Evolutionary conservation across 2,113 vertebrate species (phyloP).

Genomic region (Ursus arctos): DNA sequence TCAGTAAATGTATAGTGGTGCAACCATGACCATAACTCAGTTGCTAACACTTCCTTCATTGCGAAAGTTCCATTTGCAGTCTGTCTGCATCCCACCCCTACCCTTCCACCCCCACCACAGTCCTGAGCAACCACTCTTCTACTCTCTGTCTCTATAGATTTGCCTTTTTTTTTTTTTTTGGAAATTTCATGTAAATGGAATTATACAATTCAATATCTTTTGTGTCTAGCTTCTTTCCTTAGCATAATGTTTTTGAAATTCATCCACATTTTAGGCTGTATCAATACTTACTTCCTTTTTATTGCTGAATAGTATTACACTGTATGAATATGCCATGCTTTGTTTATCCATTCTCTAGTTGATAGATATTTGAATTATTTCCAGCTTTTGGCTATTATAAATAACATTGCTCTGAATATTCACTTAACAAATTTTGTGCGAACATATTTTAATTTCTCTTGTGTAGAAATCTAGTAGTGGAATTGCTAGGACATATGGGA

Average conservation of each 20-base stretch:
- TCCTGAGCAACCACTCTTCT: background rate
- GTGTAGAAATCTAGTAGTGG: background rate
- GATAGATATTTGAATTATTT: background rate
- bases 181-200: background rate
- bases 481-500: background rate
- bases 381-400: background rate
- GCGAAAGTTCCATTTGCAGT: background rate
- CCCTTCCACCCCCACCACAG: rapidly evolving
- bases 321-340: background rate
- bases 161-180: background rate
- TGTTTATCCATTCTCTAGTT: background rate
- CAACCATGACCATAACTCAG: background rate
- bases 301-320: background rate
- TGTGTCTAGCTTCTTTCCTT: constrained; percentile 11
- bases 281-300: background rate
- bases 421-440: background rate
- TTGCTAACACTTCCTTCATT: background rate
- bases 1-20: background rate
- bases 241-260: background rate
- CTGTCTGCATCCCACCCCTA: background rate
- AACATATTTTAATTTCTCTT: constrained; percentile 24
- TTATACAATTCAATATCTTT: background rate
- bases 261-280: background rate
- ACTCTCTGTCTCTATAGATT: background rate
- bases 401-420: background rate